Evolutionary conservation across 2,113 vertebrate genomes (phyloP), one percentile per base, ranked within the genome.

Genomic region (Lethenteron camtschaticum): DNA sequence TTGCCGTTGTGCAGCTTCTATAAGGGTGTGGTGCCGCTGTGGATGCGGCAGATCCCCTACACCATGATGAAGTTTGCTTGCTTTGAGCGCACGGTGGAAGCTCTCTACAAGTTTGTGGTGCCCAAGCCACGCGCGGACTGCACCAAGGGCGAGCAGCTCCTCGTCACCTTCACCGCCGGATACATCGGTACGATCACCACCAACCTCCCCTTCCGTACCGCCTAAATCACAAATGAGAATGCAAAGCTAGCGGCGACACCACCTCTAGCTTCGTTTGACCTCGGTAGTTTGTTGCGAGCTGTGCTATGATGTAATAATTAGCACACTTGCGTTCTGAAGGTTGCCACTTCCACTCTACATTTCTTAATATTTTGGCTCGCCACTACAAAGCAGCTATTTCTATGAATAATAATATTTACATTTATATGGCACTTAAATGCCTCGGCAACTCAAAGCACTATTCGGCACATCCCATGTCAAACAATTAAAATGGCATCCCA

Each of bases 31-130:
- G 87, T 83, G 12, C 92, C 94, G 0, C 81, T 99, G 4, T 99
- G 94, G 94, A 96, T 99, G 90, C 92, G 94, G 69, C 94, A 99
- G 81, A 99, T 99, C 74, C 92, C 94, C 9, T 99, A 99, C 77
- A 99, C 94, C 72, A 99, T 99, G 94, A 99, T 99, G 92, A 99
- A 99, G 77, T 99, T 99, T 13, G 83, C 94, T 76, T 99, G 94
- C 82, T 99, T 99, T 71, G 94, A 99, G 78, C 86, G 94, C 59
- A 99, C 94, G 1, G 92, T 99, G 73, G 94, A 99, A 82, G 12
- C 84, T 70, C 81, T 99, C 57, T 99, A 99, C 78, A 96, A 90
- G 75, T 81, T 83, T 0, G 87, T 85, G 4, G 92, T 99, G 73
- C 94, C 94, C 57, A 99, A 99, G 77, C 94, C 94, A 57, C 85